These are phyloP conservation scores for Amphipyra berbera DNA, from an alignment of 2,888 invertebrate genomes.

Conservation along the genomic window DNA sequence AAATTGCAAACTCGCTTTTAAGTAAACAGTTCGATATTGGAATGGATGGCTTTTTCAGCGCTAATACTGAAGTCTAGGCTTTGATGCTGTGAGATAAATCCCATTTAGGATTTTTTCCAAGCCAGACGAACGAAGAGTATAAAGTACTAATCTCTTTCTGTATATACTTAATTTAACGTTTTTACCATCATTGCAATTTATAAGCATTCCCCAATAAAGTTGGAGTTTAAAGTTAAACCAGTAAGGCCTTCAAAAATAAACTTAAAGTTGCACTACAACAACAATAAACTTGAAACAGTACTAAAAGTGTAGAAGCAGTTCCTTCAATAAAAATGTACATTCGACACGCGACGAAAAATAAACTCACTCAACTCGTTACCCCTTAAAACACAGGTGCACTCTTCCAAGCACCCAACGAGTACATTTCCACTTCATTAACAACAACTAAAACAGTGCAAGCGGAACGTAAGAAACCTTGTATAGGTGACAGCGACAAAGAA, in stretches of 20 bases:
- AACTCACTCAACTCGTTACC: slow-evolving; percentile 25
- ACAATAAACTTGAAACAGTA: no score
- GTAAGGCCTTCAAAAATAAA: no score
- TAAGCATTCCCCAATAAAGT: no score
- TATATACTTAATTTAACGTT: no score
- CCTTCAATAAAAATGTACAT: neutral
- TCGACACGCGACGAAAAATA: slow-evolving; percentile 5
- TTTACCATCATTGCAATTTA: neutral
- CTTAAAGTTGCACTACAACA: no score
- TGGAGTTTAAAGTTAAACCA: no score
- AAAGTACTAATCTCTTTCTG: neutral
- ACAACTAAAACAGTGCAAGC: slow-evolving; percentile 56
- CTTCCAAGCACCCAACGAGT: slow-evolving; percentile 10
- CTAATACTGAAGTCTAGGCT: neutral
- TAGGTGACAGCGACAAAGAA: slow-evolving; percentile 78
- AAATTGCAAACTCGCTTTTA: slow-evolving; percentile 54
- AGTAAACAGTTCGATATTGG: slow-evolving; percentile 40
- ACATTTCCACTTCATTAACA: slow-evolving; percentile 53
- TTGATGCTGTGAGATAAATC: neutral
- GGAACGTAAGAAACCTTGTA: slow-evolving; percentile 61
- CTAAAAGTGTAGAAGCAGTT: neutral
- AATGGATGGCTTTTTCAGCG: neutral
- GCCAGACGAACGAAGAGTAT: neutral
- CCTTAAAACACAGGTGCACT: slow-evolving; percentile 34
- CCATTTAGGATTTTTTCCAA: neutral